Conservation (phyloP, 2,113 vertebrate genomes). For the Cyprinodon tularosa region DNA sequence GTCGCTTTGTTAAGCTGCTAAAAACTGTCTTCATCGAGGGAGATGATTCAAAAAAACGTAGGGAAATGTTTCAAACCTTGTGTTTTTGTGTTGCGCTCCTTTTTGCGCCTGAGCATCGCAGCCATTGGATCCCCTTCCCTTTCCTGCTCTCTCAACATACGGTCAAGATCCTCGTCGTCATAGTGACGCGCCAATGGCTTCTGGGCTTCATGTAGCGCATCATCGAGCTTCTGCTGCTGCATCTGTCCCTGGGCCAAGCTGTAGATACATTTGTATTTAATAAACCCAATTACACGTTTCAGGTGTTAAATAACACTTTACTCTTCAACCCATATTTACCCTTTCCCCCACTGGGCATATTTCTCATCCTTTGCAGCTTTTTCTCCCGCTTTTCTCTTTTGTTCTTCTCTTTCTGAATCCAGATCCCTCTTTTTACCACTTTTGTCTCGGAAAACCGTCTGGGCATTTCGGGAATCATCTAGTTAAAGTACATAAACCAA, state of each 20-base stretch:
- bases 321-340: constrained; percentile 76
- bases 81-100: constrained; percentile 82
- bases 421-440: constrained; percentile 88
- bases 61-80: constrained; percentile 77
- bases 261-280: constrained; percentile 2
- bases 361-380: constrained; percentile 86
- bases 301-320: not conserved
- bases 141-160: constrained; percentile 91
- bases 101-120: constrained; percentile 87
- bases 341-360: constrained; percentile 94
- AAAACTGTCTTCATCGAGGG: not conserved
- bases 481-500: constrained; percentile 37
- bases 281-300: not conserved
- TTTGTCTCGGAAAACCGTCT: constrained; percentile 92
- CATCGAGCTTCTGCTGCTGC: constrained; percentile 88
- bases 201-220: constrained; percentile 88
- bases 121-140: constrained; percentile 97
- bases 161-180: constrained; percentile 92
- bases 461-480: constrained; percentile 86
- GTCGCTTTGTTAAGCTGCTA: not conserved
- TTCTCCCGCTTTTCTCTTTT: constrained; percentile 82
- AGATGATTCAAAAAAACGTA: not conserved
- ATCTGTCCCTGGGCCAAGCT: constrained; percentile 90
- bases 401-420: constrained; percentile 84
- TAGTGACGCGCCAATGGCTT: constrained; percentile 92